Base-by-base conservation (phyloP, 2,113 vertebrate species). In the Leptobrachium leishanense region DNA sequence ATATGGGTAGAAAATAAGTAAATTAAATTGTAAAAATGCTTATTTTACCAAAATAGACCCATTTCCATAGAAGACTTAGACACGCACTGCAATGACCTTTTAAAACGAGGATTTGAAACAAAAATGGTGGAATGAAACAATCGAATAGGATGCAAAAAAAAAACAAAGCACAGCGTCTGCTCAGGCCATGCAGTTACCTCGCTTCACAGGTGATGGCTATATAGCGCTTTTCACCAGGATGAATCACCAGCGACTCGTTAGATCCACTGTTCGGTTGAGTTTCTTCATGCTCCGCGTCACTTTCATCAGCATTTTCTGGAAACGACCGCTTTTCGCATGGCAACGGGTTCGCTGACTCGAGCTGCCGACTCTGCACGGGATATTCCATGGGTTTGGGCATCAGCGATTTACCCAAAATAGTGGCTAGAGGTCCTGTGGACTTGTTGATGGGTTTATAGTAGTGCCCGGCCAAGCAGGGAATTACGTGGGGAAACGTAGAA, bases 171-270 rank as follows among this genome's bases (percentile, higher is more conserved):
- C 20, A 31, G 20, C 20, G 20, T 31, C 20, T 31, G 20, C 20
- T 31, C 20, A 31, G 20, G 20, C 20, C 20, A 31, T 31, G 20
- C 50, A 84, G 88, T 44, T 87, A 94, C 92, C 75, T 69, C 79
- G 94, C 92, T 46, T 89, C 85, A 70, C 97, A 98, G 2, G 66
- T 31, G 1, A 98, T 72, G 8, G 71, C 76, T 13, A 98, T 1
- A 2, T 82, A 88, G 39, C 87, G 74, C 81, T 84, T 94, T 65
- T 85, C 89, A 62, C 95, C 94, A 5, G 96, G 91, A 39, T 83
- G 77, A 77, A 99, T 90, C 43, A 88, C 82, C 55, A 84, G 75
- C 68, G 82, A 76, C 20, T 57, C 43, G 57, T 55, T 77, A 7
- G 65, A 2, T 31, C 0, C 6, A 0, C 54, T 0, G 0, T 55